Base-by-base conservation (phyloP, 2,113 vertebrate species). In the Rhabdornis inornatus region DNA sequence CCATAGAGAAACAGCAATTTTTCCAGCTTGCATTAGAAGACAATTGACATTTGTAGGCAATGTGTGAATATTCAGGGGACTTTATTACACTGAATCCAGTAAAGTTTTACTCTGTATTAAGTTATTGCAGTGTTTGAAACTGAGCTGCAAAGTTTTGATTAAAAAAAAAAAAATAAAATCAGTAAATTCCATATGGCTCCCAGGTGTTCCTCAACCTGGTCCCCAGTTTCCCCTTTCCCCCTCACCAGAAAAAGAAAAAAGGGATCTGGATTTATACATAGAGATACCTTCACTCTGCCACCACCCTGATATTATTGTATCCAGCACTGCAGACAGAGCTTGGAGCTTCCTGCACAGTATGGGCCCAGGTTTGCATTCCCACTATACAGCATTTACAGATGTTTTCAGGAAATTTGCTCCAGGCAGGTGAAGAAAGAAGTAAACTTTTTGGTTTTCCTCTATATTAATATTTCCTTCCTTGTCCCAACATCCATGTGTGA, bases 101-200 rank as follows among this genome's bases (percentile, higher is more conserved):
- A 92, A 96, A 94, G 56, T 94, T 95, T 94, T 88, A 96, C 71
- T 90, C 91, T 57, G 60, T 83, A 96, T 94, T 91, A 97, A 94
- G 89, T 96, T 96, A 96, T 92, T 96, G 95, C 37, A 44, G 87
- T 61, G 80, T 96, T 92, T 96, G 90, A 97, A 96, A 94, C 74
- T 53, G 45, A 94, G 89, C 90, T 96, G 87, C 94, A 96, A 84
- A 94, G 56, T 87, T 94, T 94, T 95, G 97, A 96, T 94, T 96
- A 77, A 96, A 95, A 71, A 74, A 79, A 70, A 56, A 57, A 81
- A 78, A 83, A n/a, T n/a, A n/a, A 88, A 89, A 79, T 69, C 69
- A 28, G 85, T 87, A 81, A 83, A 94, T 95, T 95, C 95, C 96
- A 97, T 95, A 94, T 96, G 96, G 96, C 33, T 97, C 81, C 90